Conservation (phyloP, 1,140 invertebrate genomes). For the Drosophila subobscura region DNA sequence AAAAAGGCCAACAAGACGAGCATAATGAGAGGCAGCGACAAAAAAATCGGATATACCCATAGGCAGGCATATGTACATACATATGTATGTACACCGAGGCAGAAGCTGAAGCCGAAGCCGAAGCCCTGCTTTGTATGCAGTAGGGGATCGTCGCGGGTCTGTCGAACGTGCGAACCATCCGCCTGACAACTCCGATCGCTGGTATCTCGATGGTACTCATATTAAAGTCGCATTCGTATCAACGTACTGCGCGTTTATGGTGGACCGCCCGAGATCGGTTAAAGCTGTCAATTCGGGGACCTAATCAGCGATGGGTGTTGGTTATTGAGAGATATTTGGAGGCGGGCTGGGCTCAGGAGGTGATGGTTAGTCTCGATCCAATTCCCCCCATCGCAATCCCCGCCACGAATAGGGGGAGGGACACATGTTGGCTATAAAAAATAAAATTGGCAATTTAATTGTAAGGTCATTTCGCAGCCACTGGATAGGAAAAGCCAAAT, state of each 20-base stretch:
- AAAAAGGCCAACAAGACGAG: conserved; percentile 59
- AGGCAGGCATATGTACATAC: conserved; percentile 15
- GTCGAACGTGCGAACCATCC: conserved; percentile 61
- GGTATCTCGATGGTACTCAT: conserved; percentile 8
- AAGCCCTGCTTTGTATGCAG: conserved; percentile 65
- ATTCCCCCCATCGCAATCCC: neutral
- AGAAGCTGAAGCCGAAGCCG: conserved; percentile 21
- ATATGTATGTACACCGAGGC: too few relatives aligned
- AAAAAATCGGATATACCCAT: conserved; percentile 77
- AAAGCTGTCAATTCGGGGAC: conserved; percentile 3
- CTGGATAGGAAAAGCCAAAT: conserved; percentile 33
- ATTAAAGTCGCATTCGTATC: conserved; percentile 37
- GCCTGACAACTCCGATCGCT: conserved; percentile 41
- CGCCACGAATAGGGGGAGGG: conserved; percentile 11
- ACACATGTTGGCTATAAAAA: conserved; percentile 69
- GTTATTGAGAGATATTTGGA: conserved; percentile 14
- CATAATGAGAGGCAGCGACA: conserved; percentile 67
- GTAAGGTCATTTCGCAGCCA: conserved; percentile 63
- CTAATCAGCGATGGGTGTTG: conserved; percentile 22
- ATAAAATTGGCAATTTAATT: conserved; percentile 62
- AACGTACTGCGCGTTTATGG: conserved; percentile 27
- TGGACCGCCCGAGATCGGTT: conserved; percentile 12
- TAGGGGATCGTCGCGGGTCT: conserved; percentile 31
- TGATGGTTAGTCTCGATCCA: neutral
- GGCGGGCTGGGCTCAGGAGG: neutral